Evolutionary conservation across 2,113 vertebrate species (phyloP), one percentile per base, ranked within the genome.

Genomic region (Ictalurus punctatus): DNA sequence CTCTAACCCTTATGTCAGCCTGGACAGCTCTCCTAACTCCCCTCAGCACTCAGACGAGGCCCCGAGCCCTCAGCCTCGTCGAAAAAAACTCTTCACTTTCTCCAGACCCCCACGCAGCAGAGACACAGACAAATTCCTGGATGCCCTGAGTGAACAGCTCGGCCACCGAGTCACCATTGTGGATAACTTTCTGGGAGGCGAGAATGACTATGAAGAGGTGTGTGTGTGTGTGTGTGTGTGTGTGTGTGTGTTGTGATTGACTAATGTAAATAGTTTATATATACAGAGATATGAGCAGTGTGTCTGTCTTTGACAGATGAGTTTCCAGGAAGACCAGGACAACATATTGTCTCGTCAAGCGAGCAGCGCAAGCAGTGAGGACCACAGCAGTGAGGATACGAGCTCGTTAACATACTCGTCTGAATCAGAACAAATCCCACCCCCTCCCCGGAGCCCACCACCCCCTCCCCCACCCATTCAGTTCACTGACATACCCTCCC

Each of bases 201-300:
- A 99, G 94, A 99, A 99, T 0, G 98, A 99, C 94, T 99, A 99
- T 0, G 98, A 99, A 90, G 98, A 99, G 97, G 98, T 99, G 91
- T 93, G 95, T 0, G 83, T 9, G 52, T 48, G 65, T 76, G 58
- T 61, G 54, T 56, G n/a, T n/a, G n/a, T n/a, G 83, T 9, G 52
- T 48, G 25, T 56, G 52, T 81, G 48, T 61, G 56, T 83, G 34
- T 83, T 84, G 40, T 73, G 65, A 16, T 44, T 85, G 27, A 61
- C 34, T 27, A 63, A 37, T 7, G 6, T 61, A 61, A 59, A 59
- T 61, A 25, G n/a, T 37, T 61, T 6, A 44, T 40, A 63, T 63
- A 40, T 63, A 63, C 10, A 14, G 19, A 40, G 12, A 63, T 99
- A 98, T 0, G 98, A 99, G 89, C 97, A 99, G 97, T 98, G 19